Evolutionary conservation across 1,140 invertebrate genomes (phyloP).

Genomic region (Mesaphorura yosii): DNA sequence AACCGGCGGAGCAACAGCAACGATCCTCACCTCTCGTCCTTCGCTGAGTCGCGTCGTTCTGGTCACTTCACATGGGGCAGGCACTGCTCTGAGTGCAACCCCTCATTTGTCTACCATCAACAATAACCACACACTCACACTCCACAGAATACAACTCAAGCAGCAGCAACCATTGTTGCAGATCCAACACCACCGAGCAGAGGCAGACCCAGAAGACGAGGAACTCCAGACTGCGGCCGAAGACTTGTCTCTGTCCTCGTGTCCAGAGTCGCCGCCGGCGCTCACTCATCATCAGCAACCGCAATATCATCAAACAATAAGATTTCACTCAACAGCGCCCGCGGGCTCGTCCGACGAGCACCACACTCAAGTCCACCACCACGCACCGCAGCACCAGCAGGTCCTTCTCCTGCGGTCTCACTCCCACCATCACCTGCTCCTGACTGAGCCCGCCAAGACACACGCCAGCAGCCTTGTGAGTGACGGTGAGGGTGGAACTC

Average conservation of each 20-base stretch:
- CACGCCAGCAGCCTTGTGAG: background rate
- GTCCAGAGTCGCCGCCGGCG: background rate
- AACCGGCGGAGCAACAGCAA: slow-evolving; percentile 7
- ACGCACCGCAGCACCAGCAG: background rate
- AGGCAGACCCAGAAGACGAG: slow-evolving; percentile 7
- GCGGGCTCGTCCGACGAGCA: slow-evolving; percentile 1
- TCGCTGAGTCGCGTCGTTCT: slow-evolving; percentile 25
- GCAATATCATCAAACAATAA: slow-evolving; percentile 10
- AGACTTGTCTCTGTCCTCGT: slow-evolving; percentile 21
- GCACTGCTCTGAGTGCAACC: background rate
- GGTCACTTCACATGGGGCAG: slow-evolving; percentile 26
- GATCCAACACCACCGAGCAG: too few species aligned
- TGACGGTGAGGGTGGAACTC: slow-evolving; percentile 13
- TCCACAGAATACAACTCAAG: slow-evolving; percentile 27
- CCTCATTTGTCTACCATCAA: background rate
- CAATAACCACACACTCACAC: slow-evolving; percentile 13
- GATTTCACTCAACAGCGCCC: background rate
- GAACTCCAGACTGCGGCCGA: slow-evolving; percentile 29
- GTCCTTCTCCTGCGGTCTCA: background rate
- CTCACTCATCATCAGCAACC: slow-evolving; percentile 3
- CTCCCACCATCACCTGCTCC: background rate
- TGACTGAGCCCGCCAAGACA: background rate
- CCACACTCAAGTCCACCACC: slow-evolving; percentile 1
- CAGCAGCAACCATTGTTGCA: too few species aligned
- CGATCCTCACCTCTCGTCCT: slow-evolving; percentile 8